Conservation (phyloP, 2,888 invertebrate genomes). For the Agonopterix arenella region DNA sequence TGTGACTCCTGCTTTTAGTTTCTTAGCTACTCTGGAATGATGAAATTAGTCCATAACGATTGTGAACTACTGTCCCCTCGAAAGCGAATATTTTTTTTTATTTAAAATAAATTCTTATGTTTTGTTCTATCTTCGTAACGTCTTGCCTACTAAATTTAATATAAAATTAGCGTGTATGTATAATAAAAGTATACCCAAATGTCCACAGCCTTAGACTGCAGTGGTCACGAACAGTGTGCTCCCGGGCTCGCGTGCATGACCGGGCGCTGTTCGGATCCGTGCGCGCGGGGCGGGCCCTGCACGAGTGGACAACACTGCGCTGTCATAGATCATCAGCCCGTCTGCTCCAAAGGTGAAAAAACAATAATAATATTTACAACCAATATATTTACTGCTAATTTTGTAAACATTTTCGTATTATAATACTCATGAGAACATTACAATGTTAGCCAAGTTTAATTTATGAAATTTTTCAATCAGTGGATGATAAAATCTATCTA, state of each 20-base stretch:
- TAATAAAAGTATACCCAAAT: conserved; percentile 1
- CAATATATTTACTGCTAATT: too few species aligned
- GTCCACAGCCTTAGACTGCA: conserved; percentile 86
- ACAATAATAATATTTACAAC: background rate
- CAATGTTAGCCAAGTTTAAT: too few species aligned
- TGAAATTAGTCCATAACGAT: background rate
- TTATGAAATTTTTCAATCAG: too few species aligned
- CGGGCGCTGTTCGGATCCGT: conserved; percentile 89
- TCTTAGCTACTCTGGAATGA: background rate
- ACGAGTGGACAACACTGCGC: conserved; percentile 85
- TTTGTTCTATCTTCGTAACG: too few species aligned
- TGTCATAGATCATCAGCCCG: conserved; percentile 88
- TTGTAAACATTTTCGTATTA: too few species aligned
- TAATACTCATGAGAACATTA: too few species aligned
- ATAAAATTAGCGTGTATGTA: too few species aligned
- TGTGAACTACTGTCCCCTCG: background rate
- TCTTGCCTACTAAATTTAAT: too few species aligned
- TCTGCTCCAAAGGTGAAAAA: conserved; percentile 83
- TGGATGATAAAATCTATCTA: too few species aligned
- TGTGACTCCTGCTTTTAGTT: conserved; percentile 5
- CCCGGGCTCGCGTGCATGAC: conserved; percentile 86
- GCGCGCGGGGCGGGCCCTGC: conserved; percentile 85
- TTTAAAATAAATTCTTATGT: too few species aligned
- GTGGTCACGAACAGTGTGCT: conserved; percentile 87
- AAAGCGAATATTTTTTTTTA: too few species aligned